Evolutionary conservation across 2,888 invertebrate genomes (phyloP).

Genomic region (Trachelus stipa): DNA sequence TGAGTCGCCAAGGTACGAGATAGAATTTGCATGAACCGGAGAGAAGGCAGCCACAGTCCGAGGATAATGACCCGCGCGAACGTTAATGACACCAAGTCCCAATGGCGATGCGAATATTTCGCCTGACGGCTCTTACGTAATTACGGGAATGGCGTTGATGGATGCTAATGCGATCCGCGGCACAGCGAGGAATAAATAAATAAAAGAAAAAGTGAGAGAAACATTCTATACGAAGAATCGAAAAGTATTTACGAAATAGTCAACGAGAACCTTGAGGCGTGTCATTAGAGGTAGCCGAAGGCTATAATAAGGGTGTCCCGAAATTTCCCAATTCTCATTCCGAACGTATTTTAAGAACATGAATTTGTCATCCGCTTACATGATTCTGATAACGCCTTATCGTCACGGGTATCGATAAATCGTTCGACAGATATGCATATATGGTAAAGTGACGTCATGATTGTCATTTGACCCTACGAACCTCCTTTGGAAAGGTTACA

Average conservation of each 20-base stretch:
- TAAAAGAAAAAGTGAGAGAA: background rate
- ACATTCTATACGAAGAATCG: background rate
- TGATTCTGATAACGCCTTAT: background rate
- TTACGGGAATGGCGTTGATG: constrained; percentile 7
- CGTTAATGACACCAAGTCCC: constrained; percentile 9
- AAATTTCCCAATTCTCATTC: background rate
- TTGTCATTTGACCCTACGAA: background rate
- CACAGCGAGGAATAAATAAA: background rate
- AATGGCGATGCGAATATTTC: constrained; percentile 4
- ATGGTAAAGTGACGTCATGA: background rate
- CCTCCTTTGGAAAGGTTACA: background rate
- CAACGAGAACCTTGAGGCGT: background rate
- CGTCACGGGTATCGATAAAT: background rate
- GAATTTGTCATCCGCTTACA: background rate
- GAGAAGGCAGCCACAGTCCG: background rate
- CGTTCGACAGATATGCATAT: background rate
- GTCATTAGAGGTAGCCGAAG: background rate
- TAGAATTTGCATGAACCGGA: background rate
- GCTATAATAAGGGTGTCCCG: background rate
- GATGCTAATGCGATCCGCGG: background rate
- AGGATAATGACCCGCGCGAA: constrained; percentile 3
- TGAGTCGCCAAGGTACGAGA: background rate
- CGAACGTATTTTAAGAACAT: background rate
- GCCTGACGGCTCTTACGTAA: constrained; percentile 2
- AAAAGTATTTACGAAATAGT: background rate